Evolutionary conservation across 2,888 invertebrate species (phyloP), one percentile per base, ranked within the genome.

Genomic region (Mongoloraphidia duomilia): DNA sequence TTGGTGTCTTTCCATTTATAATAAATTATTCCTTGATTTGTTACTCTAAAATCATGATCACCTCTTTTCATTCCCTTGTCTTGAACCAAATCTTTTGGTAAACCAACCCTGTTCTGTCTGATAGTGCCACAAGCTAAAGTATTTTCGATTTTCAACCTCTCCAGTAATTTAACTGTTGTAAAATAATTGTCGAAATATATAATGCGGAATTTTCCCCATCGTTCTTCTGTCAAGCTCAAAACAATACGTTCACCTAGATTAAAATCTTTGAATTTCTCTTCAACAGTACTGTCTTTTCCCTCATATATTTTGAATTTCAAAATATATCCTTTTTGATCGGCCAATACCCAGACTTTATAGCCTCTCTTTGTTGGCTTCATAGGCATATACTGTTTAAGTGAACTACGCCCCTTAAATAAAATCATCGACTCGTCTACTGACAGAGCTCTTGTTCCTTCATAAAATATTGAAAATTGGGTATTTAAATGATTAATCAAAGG

Each of bases 261-360:
- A 44, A 53, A 53, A 44, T 58, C 56, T 37, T 48, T 52, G 41
- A 46, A 34, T 49, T 48, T 49, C 44, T 52, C 17, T 40, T 52
- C 52, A n/a, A n/a, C n/a, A n/a, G n/a, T n/a, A n/a, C n/a, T n/a
- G n/a, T n/a, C n/a, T 57, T 56, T 58, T 41, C 54, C 53, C 39
- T 52, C 52, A 48, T 57, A 56, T 38, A 57, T 51, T 37, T 57
- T 47, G 46, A 35, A 53, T 45, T 56, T 43, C 52, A 54, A 56
- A 33, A 57, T 37, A 49, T 56, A 53, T 44, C 54, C 54, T 33
- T 47, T 50, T 17, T 50, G 34, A n/a, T 53, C 53, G 39, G 49
- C 51, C 12, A 52, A 42, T 34, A 47, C 47, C 52, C 52, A 52
- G 37, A 43, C 45, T 49, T 51, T 49, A 34, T 34, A 51, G 9